Evolutionary conservation across 2,888 invertebrate genomes (phyloP).

Genomic region (Saturnia pavonia): DNA sequence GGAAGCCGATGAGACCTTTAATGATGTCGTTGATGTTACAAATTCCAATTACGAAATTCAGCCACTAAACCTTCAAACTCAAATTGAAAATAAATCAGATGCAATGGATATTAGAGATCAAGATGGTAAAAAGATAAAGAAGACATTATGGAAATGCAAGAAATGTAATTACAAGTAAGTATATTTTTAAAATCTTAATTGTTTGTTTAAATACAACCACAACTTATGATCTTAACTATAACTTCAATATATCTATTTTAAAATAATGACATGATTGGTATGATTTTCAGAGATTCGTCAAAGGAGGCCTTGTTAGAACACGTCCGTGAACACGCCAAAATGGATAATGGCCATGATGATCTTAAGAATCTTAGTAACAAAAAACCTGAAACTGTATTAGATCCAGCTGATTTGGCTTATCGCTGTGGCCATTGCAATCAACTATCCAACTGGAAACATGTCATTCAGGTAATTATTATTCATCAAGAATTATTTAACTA

Average conservation of each 20-base stretch:
- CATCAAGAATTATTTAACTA: background rate
- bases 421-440: conserved; percentile 92
- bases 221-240: background rate
- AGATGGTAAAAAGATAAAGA: conserved; percentile 81
- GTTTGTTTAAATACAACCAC: background rate
- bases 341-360: conserved; percentile 47
- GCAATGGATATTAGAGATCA: conserved; percentile 50
- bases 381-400: conserved; percentile 63
- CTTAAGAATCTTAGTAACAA: conserved; percentile 41
- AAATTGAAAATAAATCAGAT: conserved; percentile 57
- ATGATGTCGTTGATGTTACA: conserved; percentile 67
- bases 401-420: conserved; percentile 76
- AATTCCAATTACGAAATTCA: conserved; percentile 79
- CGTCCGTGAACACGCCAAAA: conserved; percentile 69
- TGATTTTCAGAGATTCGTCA: conserved; percentile 68
- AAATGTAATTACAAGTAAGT: conserved; percentile 93
- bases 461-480: conserved; percentile 86
- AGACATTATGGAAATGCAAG: conserved; percentile 93
- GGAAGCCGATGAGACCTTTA: conserved; percentile 75
- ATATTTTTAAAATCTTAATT: conserved; percentile 3
- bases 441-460: conserved; percentile 92
- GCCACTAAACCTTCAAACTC: conserved; percentile 82
- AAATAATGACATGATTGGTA: conserved; percentile 7
- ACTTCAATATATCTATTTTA: background rate
- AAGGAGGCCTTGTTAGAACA: conserved; percentile 75